A percentile compares a stretch with the other conserved stretches of the same genome.
Evolutionary conservation across 2,113 vertebrate genomes (phyloP).

Genomic region (Scatophagus argus): DNA sequence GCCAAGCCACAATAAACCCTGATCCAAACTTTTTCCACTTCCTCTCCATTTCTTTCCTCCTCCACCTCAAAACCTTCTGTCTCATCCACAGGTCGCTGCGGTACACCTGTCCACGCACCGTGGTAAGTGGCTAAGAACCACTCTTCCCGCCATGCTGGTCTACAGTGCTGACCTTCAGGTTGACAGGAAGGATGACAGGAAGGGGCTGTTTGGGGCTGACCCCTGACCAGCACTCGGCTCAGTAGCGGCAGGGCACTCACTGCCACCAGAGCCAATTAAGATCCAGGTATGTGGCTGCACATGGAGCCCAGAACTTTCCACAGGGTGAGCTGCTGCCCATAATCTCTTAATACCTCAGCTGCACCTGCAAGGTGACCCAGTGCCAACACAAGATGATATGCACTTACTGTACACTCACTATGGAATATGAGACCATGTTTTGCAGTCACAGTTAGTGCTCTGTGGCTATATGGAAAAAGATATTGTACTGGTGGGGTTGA

Average conservation of each 20-base stretch:
- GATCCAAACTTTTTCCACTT: conserved; percentile 36
- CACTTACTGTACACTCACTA: conserved; percentile 40
- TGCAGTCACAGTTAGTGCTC: conserved; percentile 38
- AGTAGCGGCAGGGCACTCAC: conserved; percentile 61
- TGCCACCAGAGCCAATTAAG: conserved; percentile 74
- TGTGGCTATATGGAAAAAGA: conserved; percentile 19
- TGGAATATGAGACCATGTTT: conserved; percentile 28
- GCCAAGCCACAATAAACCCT: background rate
- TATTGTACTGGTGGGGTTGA: background rate
- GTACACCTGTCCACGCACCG: conserved; percentile 46
- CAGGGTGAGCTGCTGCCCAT: conserved; percentile 68
- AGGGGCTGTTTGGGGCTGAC: conserved; percentile 61
- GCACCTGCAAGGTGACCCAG: conserved; percentile 80
- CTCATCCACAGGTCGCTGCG: conserved; percentile 44
- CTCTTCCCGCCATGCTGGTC: conserved; percentile 52
- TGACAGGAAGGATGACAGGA: conserved; percentile 71
- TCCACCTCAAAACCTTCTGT: conserved; percentile 38
- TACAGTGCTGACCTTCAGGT: conserved; percentile 74
- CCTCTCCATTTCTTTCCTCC: conserved; percentile 15
- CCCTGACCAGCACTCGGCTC: conserved; percentile 62
- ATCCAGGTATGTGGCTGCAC: conserved; percentile 64
- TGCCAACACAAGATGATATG: conserved; percentile 44
- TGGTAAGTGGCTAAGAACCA: conserved; percentile 46
- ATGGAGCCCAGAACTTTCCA: conserved; percentile 58
- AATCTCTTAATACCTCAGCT: conserved; percentile 81